Evolutionary conservation across 1,140 invertebrate genomes (phyloP), one percentile per base, ranked within the genome.

Genomic region (Eumaeus atala): DNA sequence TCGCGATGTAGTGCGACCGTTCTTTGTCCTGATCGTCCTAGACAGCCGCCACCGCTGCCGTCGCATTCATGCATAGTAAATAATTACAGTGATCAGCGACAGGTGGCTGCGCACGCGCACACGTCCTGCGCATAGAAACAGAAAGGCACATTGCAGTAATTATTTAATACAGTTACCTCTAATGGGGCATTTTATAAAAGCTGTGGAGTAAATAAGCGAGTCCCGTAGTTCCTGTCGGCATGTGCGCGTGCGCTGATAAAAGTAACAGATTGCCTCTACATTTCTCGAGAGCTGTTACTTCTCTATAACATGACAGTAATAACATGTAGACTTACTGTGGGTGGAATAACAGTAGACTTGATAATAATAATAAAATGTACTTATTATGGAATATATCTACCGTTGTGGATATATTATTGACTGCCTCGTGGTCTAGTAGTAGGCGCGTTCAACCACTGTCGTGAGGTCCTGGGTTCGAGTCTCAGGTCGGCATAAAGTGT

Each of bases 131-230:
- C 79, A 86, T 86, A 86, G 83, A 81, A 81, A 86, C 84, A 86
- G 83, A 84, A 84, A 84, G 78, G 72, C 83, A 84, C 77, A 81
- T 86, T 86, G 83, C 83, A 86, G 73, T 86, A 86, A 86, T 86
- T 86, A 86, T 86, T 86, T 80, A 81, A 76, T 86, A 86, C 83
- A 81, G 83, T 86, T 86, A 86, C 72, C 78, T 74, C 69, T 86
- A 86, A 86, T 86, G 77, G 77, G 80, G 61, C 77, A 67, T 81
- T 84, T 86, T 80, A 72, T 76, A 70, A 84, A 86, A 83, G 80
- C 80, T 86, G 83, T 81, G 76, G 70, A 77, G 78, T 81, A 83
- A 82, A 83, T 83, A 85, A 79, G n/a, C n/a, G n/a, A n/a, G 80
- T 70, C 66, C 70, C 74, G 47, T 51, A 16, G 35, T 21, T 33